These are phyloP conservation scores for Taenioides sp. DNA, from an alignment of 2,797 vertebrate species.

Conservation along the genomic window DNA sequence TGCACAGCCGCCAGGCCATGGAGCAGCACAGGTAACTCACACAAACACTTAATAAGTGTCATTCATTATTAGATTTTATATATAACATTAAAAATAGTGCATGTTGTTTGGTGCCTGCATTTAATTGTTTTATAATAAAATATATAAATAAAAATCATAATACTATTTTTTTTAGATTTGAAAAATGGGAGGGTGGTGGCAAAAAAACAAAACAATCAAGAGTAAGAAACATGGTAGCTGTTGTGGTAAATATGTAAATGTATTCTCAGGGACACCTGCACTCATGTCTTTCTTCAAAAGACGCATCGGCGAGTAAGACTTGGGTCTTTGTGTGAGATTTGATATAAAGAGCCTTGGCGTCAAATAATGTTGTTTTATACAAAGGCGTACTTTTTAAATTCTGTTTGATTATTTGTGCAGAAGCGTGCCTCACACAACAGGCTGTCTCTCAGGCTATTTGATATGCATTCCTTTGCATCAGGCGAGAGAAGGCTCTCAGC, in stretches of 20 bases:
- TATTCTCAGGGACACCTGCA: slow-evolving; percentile 64
- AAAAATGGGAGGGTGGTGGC: no score
- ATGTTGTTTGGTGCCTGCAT: neutral
- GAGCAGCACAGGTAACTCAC: slow-evolving; percentile 91
- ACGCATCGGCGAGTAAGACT: slow-evolving; percentile 49
- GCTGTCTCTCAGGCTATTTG: slow-evolving; percentile 55
- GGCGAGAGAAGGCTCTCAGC: slow-evolving; percentile 60
- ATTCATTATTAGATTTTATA: neutral
- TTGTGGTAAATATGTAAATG: slow-evolving; percentile 52
- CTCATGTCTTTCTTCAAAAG: slow-evolving; percentile 37
- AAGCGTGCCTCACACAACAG: slow-evolving; percentile 49
- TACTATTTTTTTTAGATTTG: no score
- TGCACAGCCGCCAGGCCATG: slow-evolving; percentile 89
- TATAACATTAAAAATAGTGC: neutral
- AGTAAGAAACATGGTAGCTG: slow-evolving; percentile 30
- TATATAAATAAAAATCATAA: no score
- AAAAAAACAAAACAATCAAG: neutral
- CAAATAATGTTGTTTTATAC: slow-evolving; percentile 48
- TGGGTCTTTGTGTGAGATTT: slow-evolving; percentile 46
- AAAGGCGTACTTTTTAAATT: slow-evolving; percentile 52
- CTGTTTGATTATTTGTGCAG: slow-evolving; percentile 59
- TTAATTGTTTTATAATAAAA: neutral
- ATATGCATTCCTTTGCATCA: slow-evolving; percentile 65
- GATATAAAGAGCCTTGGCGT: slow-evolving; percentile 52
- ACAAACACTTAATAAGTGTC: slow-evolving; percentile 1